Conservation (phyloP, 1,140 invertebrate species). For the Parapsyche elsis region DNA sequence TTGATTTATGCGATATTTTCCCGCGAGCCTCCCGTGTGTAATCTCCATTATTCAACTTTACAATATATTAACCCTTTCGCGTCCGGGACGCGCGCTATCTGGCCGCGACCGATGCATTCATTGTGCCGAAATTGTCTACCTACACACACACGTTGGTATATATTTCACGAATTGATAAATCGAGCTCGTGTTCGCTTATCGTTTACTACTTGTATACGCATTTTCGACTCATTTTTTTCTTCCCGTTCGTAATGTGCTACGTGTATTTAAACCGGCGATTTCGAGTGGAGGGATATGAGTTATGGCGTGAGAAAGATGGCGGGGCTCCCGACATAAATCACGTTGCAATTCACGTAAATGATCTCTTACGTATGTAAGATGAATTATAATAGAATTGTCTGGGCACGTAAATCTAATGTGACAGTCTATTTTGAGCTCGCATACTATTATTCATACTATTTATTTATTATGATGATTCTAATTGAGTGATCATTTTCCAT, state of each 20-base stretch:
- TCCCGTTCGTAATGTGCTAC: neutral
- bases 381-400: neutral
- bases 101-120: neutral
- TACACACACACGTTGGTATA: neutral
- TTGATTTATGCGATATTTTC: slow-evolving; percentile 49
- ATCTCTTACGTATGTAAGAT: neutral
- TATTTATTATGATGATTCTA: too few species aligned
- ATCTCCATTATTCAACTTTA: slow-evolving; percentile 50
- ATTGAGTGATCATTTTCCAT: too few species aligned
- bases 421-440: too few species aligned
- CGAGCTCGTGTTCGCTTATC: neutral
- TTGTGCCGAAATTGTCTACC: neutral
- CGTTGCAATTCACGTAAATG: neutral
- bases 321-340: neutral
- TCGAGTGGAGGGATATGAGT: neutral
- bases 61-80: slow-evolving; percentile 49
- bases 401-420: too few species aligned
- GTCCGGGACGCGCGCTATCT: slow-evolving; percentile 22
- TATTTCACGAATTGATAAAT: slow-evolving; percentile 35
- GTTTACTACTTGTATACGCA: slow-evolving; percentile 12
- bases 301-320: slow-evolving; percentile 24
- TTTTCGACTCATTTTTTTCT: neutral
- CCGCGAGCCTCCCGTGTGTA: slow-evolving; percentile 47
- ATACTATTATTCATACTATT: too few species aligned
- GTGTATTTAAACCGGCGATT: neutral